A percentile compares a stretch with the other conserved stretches of the same genome.
Evolutionary conservation across 2,888 invertebrate species (phyloP).

Genomic region (Drosophila mulleri): DNA sequence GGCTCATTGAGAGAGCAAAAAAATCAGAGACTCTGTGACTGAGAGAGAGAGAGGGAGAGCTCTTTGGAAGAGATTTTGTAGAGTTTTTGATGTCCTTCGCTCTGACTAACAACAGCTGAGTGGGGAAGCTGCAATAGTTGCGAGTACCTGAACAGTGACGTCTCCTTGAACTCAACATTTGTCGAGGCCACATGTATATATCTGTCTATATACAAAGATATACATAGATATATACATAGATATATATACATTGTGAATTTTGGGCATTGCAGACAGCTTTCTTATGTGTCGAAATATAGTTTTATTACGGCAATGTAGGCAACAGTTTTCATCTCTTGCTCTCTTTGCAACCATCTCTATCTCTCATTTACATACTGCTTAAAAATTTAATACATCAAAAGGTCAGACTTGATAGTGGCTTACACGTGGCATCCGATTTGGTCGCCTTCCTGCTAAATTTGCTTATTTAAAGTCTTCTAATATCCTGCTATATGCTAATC

Average conservation of each 20-base stretch:
- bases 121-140: constrained; percentile 56
- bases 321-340: constrained; percentile 45
- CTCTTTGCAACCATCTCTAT: too few species aligned
- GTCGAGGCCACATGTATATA: constrained; percentile 61
- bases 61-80: constrained; percentile 23
- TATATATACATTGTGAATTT: constrained; percentile 29
- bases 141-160: constrained; percentile 65
- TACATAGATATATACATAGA: not conserved
- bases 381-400: constrained; percentile 45
- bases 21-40: not conserved
- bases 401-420: constrained; percentile 42
- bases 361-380: constrained; percentile 18
- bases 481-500: constrained; percentile 10
- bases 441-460: not conserved
- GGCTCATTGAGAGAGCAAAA: constrained; percentile 22
- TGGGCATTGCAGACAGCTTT: constrained; percentile 46
- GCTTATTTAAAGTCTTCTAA: constrained; percentile 13
- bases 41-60: not conserved
- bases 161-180: constrained; percentile 81
- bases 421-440: constrained; percentile 30
- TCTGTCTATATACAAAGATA: not conserved
- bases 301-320: constrained; percentile 50
- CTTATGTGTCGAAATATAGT: constrained; percentile 48
- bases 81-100: constrained; percentile 56
- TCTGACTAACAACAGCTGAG: constrained; percentile 60